Percentiles rank a stretch among this genome's conserved stretches.
Evolutionary conservation across 2,888 invertebrate species (phyloP).

Genomic region (Drosophila nigritarsus): DNA sequence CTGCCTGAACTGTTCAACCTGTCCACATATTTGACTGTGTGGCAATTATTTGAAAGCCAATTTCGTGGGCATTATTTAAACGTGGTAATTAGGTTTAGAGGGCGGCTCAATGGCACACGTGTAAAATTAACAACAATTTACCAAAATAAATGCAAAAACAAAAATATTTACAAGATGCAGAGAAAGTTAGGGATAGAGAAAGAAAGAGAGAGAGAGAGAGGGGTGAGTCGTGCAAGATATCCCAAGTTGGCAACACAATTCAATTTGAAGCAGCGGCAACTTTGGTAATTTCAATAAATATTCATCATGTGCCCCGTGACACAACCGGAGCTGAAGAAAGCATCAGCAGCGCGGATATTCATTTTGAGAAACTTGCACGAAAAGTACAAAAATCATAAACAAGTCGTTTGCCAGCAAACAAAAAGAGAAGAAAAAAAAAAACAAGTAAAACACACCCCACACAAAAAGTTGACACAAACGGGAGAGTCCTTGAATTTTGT

Average conservation of each 20-base stretch:
- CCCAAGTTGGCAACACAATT: slow-evolving; percentile 79
- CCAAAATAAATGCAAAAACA: slow-evolving; percentile 54
- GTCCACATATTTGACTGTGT: slow-evolving; percentile 14
- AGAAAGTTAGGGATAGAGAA: slow-evolving; percentile 8
- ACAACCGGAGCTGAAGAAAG: slow-evolving; percentile 24
- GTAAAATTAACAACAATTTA: slow-evolving; percentile 85
- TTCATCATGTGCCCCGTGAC: slow-evolving; percentile 79
- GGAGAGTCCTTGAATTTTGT: slow-evolving; percentile 34
- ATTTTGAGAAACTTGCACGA: slow-evolving; percentile 64
- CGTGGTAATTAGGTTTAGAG: slow-evolving; percentile 68
- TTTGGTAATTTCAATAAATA: slow-evolving; percentile 84
- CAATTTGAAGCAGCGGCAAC: slow-evolving; percentile 78
- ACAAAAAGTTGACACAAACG: slow-evolving; percentile 68
- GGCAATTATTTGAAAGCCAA: slow-evolving; percentile 70
- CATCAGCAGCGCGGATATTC: slow-evolving; percentile 57
- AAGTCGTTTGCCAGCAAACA: slow-evolving; percentile 50
- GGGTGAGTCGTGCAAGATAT: slow-evolving; percentile 35
- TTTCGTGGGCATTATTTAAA: slow-evolving; percentile 65
- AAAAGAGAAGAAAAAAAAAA: not conserved
- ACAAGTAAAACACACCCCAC: slow-evolving; percentile 22
- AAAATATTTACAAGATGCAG: not conserved
- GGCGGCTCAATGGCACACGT: slow-evolving; percentile 57
- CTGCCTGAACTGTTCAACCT: not conserved
- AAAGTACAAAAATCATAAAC: slow-evolving; percentile 73
- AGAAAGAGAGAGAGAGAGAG: slow-evolving; percentile 6